Evolutionary conservation across 2,797 vertebrate genomes (phyloP).

Genomic region (Sebastes itinus): DNA sequence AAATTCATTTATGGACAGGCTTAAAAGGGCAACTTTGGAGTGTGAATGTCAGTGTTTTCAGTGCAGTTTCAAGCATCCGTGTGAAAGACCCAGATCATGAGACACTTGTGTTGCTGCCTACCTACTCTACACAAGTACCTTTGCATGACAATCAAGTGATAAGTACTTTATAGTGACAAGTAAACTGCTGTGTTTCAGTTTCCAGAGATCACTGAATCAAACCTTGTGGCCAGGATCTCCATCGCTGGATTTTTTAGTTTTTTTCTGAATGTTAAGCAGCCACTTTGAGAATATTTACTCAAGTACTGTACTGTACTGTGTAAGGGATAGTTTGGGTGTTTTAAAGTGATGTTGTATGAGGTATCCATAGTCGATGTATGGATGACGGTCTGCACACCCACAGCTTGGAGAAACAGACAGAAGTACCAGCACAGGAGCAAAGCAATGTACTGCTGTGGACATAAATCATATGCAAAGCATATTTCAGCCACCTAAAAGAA

Average conservation of each 20-base stretch:
- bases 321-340: too few species aligned
- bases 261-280: not conserved
- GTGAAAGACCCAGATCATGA: conserved; percentile 7
- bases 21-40: conserved; percentile 65
- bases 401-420: too few species aligned
- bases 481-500: too few species aligned
- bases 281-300: not conserved
- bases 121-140: conserved; percentile 15
- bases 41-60: conserved; percentile 61
- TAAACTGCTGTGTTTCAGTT: conserved; percentile 11
- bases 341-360: too few species aligned
- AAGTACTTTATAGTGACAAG: not conserved
- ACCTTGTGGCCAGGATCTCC: not conserved
- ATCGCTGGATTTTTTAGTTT: not conserved
- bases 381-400: too few species aligned
- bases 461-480: too few species aligned
- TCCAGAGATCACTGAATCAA: conserved; percentile 5
- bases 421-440: too few species aligned
- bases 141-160: not conserved
- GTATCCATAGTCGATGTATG: too few species aligned
- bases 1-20: conserved; percentile 32
- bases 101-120: conserved; percentile 18
- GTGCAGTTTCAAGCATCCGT: conserved; percentile 18
- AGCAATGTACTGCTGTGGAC: too few species aligned
- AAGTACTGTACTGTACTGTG: not conserved